Base-by-base conservation (phyloP, 2,797 vertebrate genomes). In the Leucoraja ocellata region DNA sequence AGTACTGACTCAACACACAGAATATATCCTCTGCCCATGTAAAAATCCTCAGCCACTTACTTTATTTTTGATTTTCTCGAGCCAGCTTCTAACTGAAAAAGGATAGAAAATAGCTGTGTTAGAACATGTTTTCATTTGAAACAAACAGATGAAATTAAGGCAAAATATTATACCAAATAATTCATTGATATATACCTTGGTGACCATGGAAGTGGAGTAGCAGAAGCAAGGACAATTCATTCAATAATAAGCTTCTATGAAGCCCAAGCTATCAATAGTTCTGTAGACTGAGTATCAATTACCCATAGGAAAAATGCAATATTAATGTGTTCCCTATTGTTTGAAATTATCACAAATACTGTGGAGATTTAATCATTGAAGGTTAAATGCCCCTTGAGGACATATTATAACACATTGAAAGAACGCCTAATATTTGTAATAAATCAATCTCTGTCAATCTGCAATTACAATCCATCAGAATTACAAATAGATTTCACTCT, bases 51-150 rank as follows among this genome's bases (percentile, higher is more conserved):
- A 78, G 95, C 94, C 94, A 93, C 95, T 96, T 97, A 99, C 99
- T 98, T 99, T 99, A 95, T 99, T 98, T 96, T 98, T 98, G 91
- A 99, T 98, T 94, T 99, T 97, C 95, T 99, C 98, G 94, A 99
- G 97, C 99, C 99, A 99, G 96, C 98, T 99, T 94, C 98, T 98
- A 97, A 99, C 99, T 99, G 96, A 71, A 96, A 96, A 94, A 94
- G 80, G 93, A 94, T 13, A 95, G 93, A 93, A 94, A 94, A 91
- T 14, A 94, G 58, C 94, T 94, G 94, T 93, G 86, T 94, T 95
- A 94, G 93, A 93, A 94, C 94, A 95, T 94, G 68, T 91, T 39
- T 71, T 76, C 46, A 73, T 91, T 71, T 91, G 88, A 74, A 46
- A n/a, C 46, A 92, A 74, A 74, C 71, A 39, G 23, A 71, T 92